These are phyloP conservation scores for Carassius carassius DNA, from an alignment of 2,113 vertebrate genomes.

Conservation along the genomic window DNA sequence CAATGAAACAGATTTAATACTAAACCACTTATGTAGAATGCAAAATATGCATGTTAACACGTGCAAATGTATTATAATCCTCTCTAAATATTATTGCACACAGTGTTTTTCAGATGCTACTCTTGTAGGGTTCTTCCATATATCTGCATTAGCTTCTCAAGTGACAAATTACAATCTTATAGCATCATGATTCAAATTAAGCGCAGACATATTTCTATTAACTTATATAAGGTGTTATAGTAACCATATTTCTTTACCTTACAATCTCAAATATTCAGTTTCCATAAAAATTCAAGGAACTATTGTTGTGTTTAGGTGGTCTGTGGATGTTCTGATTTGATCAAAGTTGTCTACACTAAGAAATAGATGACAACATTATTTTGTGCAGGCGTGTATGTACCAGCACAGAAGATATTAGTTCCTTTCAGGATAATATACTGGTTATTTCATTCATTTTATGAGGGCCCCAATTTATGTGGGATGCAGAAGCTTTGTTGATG, in stretches of 20 bases:
- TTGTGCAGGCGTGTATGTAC: background rate
- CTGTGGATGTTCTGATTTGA: background rate
- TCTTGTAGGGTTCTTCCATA: no score
- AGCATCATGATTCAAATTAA: background rate
- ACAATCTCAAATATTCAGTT: background rate
- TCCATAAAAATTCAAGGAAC: background rate
- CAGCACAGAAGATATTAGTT: background rate
- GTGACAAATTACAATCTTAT: background rate
- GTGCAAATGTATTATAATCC: background rate
- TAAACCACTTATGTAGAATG: background rate
- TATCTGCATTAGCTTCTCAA: background rate
- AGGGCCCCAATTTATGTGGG: background rate
- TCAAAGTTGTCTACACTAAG: background rate
- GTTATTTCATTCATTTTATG: constrained; percentile 16
- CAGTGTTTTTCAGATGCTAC: no score
- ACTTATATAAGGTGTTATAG: background rate
- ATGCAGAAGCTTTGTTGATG: background rate
- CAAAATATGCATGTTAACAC: background rate
- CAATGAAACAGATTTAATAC: background rate
- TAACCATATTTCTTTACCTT: background rate
- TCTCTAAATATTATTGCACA: background rate
- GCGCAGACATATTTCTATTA: background rate
- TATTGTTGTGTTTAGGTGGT: background rate
- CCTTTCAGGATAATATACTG: background rate
- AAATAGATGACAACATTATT: constrained; percentile 17